Base-by-base conservation (phyloP, 2,113 vertebrate species). In the Toxostoma redivivum region DNA sequence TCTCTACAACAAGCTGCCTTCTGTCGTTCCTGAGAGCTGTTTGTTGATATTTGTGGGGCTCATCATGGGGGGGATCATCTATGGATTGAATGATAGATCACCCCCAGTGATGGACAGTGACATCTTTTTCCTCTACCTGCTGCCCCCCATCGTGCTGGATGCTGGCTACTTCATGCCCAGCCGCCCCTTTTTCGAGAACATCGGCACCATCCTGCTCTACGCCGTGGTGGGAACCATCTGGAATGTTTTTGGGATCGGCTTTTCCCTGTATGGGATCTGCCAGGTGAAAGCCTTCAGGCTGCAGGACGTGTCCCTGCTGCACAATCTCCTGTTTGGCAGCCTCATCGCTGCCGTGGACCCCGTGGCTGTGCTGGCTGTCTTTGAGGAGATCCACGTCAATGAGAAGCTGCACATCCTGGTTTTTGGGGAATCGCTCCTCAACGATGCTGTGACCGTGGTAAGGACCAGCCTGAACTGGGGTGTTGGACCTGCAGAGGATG, bases 301-400 rank as follows among this genome's bases (percentile, higher is more conserved):
- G 80, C 96, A 97, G 47, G 98, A 98, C 4, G 73, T 99, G 44
- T 98, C 98, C 2, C 93, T 99, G 92, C 98, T 99, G 48, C 98
- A 98, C 90, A 98, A 98, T 58, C 97, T 99, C 72, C 98, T 98
- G 28, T 99, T 99, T 1, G 97, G 98, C 40, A 98, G 98, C 50
- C 96, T 99, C 87, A 99, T 99, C 2, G 98, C 98, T 0, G 98
- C 98, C 0, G 98, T 98, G 50, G 98, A 98, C 35, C 98, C 99
- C 0, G 98, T 98, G 86, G 98, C 98, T 0, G 98, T 99, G 73
- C 94, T 99, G 3, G 98, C 98, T 0, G 98, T 99, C 50, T 99
- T 99, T 19, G 98, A 99, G 89, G 98, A 99, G 97, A 99, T 99
- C 92, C 98, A 98, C 0, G 98, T 98, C 62, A 99, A 99, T 1